These are phyloP conservation scores for Athripsodes cinereus DNA, from an alignment of 2,888 invertebrate species.

Conservation along the genomic window DNA sequence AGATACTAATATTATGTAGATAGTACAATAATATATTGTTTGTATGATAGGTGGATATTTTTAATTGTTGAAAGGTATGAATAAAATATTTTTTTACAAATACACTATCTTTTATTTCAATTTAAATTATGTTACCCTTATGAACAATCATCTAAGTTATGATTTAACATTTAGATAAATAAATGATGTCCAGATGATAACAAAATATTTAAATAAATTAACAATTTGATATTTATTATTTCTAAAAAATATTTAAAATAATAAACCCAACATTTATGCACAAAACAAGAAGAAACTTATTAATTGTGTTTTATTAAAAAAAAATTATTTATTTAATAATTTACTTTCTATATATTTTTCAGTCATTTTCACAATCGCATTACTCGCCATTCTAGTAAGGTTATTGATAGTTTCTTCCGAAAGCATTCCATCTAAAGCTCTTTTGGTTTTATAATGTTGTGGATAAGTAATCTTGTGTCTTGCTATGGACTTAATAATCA, in stretches of 20 bases:
- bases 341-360: slow-evolving; percentile 35
- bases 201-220: not conserved
- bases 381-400: slow-evolving; percentile 44
- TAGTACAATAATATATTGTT: too few species aligned
- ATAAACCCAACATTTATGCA: not conserved
- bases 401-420: slow-evolving; percentile 47
- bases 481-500: slow-evolving; percentile 65
- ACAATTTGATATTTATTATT: not conserved
- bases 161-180: slow-evolving; percentile 1
- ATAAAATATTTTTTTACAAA: too few species aligned
- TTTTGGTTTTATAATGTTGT: slow-evolving; percentile 41
- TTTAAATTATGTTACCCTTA: slow-evolving; percentile 12
- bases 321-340: not conserved
- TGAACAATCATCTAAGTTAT: slow-evolving; percentile 6
- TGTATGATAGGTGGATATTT: too few species aligned
- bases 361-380: slow-evolving; percentile 41
- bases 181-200: slow-evolving; percentile 20
- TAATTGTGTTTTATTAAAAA: too few species aligned
- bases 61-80: too few species aligned
- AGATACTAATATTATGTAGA: too few species aligned
- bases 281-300: not conserved
- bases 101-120: too few species aligned
- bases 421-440: slow-evolving; percentile 36
- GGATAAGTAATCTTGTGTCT: slow-evolving; percentile 65
- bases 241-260: too few species aligned